These are phyloP conservation scores for Ptilodon capucinus DNA, from an alignment of 2,888 invertebrate genomes.

Conservation along the genomic window DNA sequence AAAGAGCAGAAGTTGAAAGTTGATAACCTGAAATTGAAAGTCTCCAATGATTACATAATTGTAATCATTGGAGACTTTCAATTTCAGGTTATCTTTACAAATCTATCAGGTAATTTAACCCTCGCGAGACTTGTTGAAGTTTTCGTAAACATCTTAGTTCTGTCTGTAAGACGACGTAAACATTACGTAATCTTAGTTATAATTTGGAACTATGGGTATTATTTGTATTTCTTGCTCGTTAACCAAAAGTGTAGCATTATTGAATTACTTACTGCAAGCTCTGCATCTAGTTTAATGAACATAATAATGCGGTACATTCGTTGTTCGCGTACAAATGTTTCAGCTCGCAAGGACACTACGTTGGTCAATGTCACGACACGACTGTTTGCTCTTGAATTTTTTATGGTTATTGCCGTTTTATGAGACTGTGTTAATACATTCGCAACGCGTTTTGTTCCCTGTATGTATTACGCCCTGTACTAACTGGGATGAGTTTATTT, in stretches of 20 bases:
- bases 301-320: conserved; percentile 30
- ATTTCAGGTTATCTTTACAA: background rate
- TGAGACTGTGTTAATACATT: conserved; percentile 30
- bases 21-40: too few relatives aligned
- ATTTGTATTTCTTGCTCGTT: background rate
- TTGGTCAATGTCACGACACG: conserved; percentile 62
- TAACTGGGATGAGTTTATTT: too few relatives aligned
- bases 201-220: background rate
- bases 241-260: background rate
- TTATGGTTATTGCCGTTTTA: conserved; percentile 24
- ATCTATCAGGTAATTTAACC: too few relatives aligned
- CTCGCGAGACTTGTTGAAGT: too few relatives aligned
- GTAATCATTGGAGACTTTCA: too few relatives aligned
- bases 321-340: conserved; percentile 26
- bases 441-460: conserved; percentile 6
- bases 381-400: conserved; percentile 45
- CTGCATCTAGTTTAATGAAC: conserved; percentile 12
- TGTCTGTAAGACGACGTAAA: too few relatives aligned
- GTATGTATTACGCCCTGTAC: too few relatives aligned
- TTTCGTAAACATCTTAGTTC: too few relatives aligned
- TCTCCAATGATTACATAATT: too few relatives aligned
- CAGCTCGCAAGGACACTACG: conserved; percentile 52
- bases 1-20: background rate
- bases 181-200: too few relatives aligned
- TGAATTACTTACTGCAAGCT: conserved; percentile 10